A percentile compares a stretch with the other conserved stretches of the same genome.
Evolutionary conservation across 1,140 invertebrate species (phyloP).

Genomic region (Sarcophaga bullata): DNA sequence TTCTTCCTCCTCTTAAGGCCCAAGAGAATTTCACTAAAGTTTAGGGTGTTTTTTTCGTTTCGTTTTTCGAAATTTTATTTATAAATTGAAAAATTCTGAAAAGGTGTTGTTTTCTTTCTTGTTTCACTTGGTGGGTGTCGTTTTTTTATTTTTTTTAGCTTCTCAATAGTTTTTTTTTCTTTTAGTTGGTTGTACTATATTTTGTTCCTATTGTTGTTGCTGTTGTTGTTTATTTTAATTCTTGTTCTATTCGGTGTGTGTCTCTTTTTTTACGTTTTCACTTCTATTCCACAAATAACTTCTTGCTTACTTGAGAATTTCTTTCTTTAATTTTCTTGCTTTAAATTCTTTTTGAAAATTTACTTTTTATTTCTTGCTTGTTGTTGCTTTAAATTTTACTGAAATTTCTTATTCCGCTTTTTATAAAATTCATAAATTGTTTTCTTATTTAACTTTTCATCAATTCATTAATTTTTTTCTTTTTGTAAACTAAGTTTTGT

Average conservation of each 20-base stretch:
- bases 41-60: neutral
- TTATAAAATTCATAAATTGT: conserved; percentile 10
- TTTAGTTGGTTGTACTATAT: conserved; percentile 8
- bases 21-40: conserved; percentile 2
- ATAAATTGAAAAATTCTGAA: neutral
- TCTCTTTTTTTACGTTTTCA: neutral
- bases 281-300: neutral
- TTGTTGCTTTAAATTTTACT: no score
- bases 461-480: neutral
- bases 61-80: neutral
- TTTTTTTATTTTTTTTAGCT: neutral
- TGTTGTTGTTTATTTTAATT: neutral
- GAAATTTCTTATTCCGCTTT: neutral
- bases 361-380: neutral
- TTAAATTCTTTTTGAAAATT: conserved; percentile 10
- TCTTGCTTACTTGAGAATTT: neutral
- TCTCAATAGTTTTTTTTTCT: neutral
- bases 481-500: neutral
- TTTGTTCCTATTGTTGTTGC: neutral
- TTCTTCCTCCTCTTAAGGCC: no score
- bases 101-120: neutral
- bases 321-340: neutral
- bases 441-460: neutral
- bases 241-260: neutral
- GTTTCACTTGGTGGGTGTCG: conserved; percentile 5